A percentile compares a stretch with the other conserved stretches of the same genome.
Evolutionary conservation across 2,113 vertebrate species (phyloP).

Genomic region (Platysternon megacephalum): DNA sequence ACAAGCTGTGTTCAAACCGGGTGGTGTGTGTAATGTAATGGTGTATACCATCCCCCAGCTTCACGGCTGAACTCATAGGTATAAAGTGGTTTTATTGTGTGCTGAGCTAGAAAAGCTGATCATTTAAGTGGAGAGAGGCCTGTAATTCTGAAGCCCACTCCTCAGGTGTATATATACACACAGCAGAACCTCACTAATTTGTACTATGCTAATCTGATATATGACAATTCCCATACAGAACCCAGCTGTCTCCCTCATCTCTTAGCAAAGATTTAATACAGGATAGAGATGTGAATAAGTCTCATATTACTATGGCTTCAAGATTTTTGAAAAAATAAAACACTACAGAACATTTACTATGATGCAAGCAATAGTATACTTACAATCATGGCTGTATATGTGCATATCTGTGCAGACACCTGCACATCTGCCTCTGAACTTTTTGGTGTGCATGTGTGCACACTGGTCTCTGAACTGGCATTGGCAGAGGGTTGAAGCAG

Average conservation of each 20-base stretch:
- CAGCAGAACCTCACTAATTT: not conserved
- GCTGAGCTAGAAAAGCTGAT: not conserved
- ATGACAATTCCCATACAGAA: not conserved
- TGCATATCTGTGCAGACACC: not conserved
- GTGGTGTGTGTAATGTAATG: not conserved
- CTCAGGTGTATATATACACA: not conserved
- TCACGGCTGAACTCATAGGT: not conserved
- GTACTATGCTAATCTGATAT: not conserved
- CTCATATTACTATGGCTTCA: not conserved
- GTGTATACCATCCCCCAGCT: not conserved
- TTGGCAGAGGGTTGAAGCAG: not conserved
- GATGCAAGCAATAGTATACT: not conserved
- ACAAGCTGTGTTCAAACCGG: not conserved
- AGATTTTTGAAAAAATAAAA: not conserved
- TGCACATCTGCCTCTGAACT: not conserved
- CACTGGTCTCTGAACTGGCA: not conserved
- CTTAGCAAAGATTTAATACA: not conserved
- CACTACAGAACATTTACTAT: not conserved
- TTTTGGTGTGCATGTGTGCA: not conserved
- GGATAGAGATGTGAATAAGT: rapidly evolving
- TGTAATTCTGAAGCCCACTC: not conserved
- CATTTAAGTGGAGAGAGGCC: not conserved
- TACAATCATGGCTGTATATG: not conserved
- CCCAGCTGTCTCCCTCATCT: not conserved
- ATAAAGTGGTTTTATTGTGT: rapidly evolving